Percentiles rank a stretch among this genome's conserved stretches.
These are phyloP conservation scores for Notolabrus celidotus DNA, from an alignment of 2,797 vertebrate species.

Conservation along the genomic window DNA sequence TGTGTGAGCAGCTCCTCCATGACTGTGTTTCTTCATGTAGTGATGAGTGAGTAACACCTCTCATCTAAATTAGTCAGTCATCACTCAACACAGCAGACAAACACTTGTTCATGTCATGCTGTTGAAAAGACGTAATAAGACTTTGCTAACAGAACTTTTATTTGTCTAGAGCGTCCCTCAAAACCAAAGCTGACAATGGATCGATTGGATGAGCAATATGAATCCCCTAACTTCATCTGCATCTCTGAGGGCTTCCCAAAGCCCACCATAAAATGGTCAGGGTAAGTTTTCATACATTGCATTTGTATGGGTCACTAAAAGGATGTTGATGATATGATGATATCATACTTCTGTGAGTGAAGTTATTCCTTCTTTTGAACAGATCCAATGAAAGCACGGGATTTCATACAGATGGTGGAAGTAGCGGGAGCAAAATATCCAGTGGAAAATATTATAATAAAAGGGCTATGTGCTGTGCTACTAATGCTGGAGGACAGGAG, in stretches of 20 bases:
- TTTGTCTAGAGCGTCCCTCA: slow-evolving; percentile 69
- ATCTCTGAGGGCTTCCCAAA: slow-evolving; percentile 83
- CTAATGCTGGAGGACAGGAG: slow-evolving; percentile 86
- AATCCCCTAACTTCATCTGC: slow-evolving; percentile 63
- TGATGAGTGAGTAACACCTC: slow-evolving; percentile 65
- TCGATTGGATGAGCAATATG: accelerated
- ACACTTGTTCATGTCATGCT: not conserved
- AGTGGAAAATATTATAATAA: accelerated
- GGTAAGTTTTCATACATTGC: slow-evolving; percentile 57
- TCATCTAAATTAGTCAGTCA: not conserved
- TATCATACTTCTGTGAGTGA: not conserved
- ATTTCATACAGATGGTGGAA: accelerated
- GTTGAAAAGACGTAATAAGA: not conserved
- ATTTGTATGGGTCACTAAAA: not conserved
- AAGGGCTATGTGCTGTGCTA: slow-evolving; percentile 87
- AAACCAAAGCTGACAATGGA: slow-evolving; percentile 68
- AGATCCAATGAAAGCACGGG: accelerated
- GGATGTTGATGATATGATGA: no score
- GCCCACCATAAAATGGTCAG: slow-evolving; percentile 79
- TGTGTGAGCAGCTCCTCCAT: slow-evolving; percentile 78
- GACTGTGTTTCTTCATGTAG: slow-evolving; percentile 81
- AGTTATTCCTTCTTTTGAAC: slow-evolving; percentile 5
- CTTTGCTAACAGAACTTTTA: accelerated
- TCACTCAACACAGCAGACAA: not conserved
- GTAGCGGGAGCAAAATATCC: not conserved